phyloP scores from a whole-genome alignment of 1,140 invertebrate genomes.

The Delia radicum region DNA sequence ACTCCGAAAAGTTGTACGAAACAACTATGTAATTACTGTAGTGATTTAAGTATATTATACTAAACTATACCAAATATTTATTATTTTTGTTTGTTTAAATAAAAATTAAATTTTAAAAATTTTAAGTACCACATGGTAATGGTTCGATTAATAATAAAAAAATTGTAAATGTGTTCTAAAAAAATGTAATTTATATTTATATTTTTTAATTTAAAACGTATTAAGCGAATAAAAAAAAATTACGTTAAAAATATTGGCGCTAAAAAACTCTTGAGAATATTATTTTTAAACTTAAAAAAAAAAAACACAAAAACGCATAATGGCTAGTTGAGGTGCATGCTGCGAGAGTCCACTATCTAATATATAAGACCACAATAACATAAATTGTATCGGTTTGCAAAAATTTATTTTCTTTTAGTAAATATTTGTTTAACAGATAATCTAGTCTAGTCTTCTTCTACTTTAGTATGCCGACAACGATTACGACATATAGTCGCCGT shows the following conservation, averaged over 20 bases:
- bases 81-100: no score
- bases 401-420: conserved; percentile 16
- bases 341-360: no score
- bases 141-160: no score
- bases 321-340: no score
- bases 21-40: no score
- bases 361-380: not conserved
- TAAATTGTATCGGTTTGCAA: conserved; percentile 9
- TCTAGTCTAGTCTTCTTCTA: not conserved
- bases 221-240: not conserved
- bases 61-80: no score
- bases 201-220: not conserved
- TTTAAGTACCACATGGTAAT: no score
- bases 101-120: no score
- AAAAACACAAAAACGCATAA: not conserved
- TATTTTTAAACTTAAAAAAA: not conserved
- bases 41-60: no score
- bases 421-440: conserved; percentile 11
- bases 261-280: not conserved
- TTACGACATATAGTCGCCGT: conserved; percentile 22
- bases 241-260: not conserved
- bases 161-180: no score
- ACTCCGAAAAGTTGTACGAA: no score
- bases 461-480: conserved; percentile 18
- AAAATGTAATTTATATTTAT: no score